Base-by-base conservation (phyloP, 2,888 invertebrate species). In the Megalurothrips usitatus region DNA sequence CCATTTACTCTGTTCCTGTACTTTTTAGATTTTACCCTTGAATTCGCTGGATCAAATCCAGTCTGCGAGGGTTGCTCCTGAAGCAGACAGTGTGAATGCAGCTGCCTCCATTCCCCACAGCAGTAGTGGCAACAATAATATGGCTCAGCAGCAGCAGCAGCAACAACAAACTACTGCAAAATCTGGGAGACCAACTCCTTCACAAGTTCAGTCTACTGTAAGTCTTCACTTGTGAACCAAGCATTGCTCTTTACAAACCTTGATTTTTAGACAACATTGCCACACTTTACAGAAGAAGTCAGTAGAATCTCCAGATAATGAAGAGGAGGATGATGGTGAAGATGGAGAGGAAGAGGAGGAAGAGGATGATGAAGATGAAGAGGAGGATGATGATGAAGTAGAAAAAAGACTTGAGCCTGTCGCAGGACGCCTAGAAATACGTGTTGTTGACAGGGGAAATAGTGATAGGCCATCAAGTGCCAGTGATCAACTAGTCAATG, bases 341-440 rank as follows among this genome's bases (percentile, higher is more conserved):
- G 80, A 81, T 19, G 79, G 79, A 78, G 28, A 75, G 47, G 80
- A 83, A 79, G 82, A 81, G 63, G 80, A 43, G 28, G 79, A 79
- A 6, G 82, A 78, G 28, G 79, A 80, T 3, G 81, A 82, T 34
- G 82, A 82, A 14, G 82, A 81, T 0, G 82, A 82, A 49, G 82
- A 82, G 58, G 83, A 83, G 23, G 68, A 75, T 26, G 23, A 75
- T 75, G 68, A 75, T 12, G 68, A 75, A 14, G 82, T 82, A 63
- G 52, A 63, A 19, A 80, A 81, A 49, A 81, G 49, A 80, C 48
- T 75, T 82, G 89, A 90, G 84, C 89, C 92, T 0, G 92, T 95
- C 28, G 94, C 94, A 82, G 94, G 94, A 79, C 91, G 94, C 79
- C 89, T 96, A 80, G 95, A 96, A 89, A 96, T 96, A 81, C 90